These are phyloP conservation scores for Megalops atlanticus DNA, from an alignment of 2,113 vertebrate species.

Conservation along the genomic window DNA sequence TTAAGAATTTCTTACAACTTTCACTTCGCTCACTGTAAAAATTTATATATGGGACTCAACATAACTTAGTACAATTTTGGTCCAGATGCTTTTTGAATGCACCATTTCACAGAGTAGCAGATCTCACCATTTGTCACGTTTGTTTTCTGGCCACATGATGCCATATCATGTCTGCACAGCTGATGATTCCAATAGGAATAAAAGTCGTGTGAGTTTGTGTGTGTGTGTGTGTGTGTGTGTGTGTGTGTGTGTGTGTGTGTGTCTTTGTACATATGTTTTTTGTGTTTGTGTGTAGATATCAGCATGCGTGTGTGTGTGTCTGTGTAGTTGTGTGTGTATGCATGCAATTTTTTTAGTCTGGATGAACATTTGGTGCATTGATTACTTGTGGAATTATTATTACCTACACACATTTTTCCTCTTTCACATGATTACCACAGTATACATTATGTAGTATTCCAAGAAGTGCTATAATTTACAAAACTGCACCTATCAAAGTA, in stretches of 20 bases:
- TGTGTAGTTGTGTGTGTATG: background rate
- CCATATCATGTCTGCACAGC: background rate
- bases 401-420: background rate
- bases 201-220: background rate
- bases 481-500: too few relatives aligned
- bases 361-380: background rate
- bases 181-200: background rate
- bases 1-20: background rate
- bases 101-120: slow-evolving; percentile 3
- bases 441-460: too few relatives aligned
- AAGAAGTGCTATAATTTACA: background rate
- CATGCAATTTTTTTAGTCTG: background rate
- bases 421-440: background rate
- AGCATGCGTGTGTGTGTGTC: too few relatives aligned
- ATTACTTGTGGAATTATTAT: background rate
- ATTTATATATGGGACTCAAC: background rate
- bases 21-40: background rate
- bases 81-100: background rate
- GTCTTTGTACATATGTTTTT: background rate
- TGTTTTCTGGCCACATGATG: background rate
- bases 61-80: background rate
- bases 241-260: too few relatives aligned
- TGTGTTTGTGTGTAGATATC: background rate
- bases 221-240: background rate
- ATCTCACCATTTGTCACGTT: background rate